Base-by-base conservation (phyloP, 1,140 invertebrate genomes). In the Sitodiplosis mosellana region DNA sequence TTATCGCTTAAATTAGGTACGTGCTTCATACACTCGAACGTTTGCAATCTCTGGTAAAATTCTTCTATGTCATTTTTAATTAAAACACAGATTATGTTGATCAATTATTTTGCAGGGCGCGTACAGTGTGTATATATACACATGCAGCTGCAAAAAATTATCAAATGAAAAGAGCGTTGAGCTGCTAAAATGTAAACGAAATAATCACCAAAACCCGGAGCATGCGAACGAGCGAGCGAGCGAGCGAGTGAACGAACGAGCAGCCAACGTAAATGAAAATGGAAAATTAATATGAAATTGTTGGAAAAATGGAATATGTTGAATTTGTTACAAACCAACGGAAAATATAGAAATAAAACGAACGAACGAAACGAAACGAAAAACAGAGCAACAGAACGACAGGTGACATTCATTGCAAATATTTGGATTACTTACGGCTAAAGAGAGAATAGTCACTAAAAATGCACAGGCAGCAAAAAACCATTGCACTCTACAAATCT, bases 401-500 rank as follows among this genome's bases (percentile, higher is more conserved):
- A 33, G 19, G 27, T 10, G n/a, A 45, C 43, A 45, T 22, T 45
- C 22, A 27, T 19, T 45, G n/a, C 21, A 21, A 11, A 40, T 33
- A 21, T 27, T 37, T 48, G 37, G 17, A 27, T 34, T 51, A 51
- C 50, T 51, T 48, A 51, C 50, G 27, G 47, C 41, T 38, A 51
- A 40, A 27, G 50, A 48, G 18, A 51, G 38, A 36, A 51, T 33
- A 19, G 38, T 51, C 17, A 51, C 43, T 10, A 51, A 41, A 48
- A 51, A 51, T 17, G 46, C 41, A 48, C 41, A 55, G 2, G 74
- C 67, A 27, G 75, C 74, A 7, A 82, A 59, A 49, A 76, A 75
- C 71, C 80, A 81, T 46, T 83, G 72, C 34, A 73, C 72, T 45
- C 70, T 64, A 63, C 82, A 85, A 1, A 81, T 75, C 2, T 65